A percentile compares a stretch with the other conserved stretches of the same genome.
Evolutionary conservation across 1,140 invertebrate genomes (phyloP).

Genomic region (Aphis gossypii): DNA sequence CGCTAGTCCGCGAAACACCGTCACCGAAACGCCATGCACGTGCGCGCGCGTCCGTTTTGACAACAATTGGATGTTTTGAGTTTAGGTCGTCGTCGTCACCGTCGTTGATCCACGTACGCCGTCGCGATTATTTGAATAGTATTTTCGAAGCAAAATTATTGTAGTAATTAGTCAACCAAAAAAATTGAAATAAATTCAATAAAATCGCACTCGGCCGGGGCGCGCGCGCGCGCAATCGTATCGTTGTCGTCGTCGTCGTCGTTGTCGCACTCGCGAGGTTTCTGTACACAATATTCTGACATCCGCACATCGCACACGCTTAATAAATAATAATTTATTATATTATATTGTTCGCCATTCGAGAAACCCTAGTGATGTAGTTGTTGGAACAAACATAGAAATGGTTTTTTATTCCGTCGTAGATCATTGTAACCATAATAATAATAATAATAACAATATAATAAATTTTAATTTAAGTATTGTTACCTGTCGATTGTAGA

Average conservation of each 20-base stretch:
- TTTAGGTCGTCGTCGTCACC: not conserved
- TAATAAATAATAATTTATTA: not conserved
- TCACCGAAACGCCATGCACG: not conserved
- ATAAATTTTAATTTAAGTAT: not conserved
- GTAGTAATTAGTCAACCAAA: not conserved
- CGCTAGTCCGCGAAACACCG: conserved; percentile 23
- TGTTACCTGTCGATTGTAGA: conserved; percentile 5
- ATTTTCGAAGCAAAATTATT: not conserved
- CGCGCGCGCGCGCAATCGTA: not conserved
- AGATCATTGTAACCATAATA: not conserved
- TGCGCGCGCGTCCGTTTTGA: not conserved
- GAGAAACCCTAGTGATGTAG: not conserved
- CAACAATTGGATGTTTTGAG: not conserved
- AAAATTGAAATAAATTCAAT: not conserved
- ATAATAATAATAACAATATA: not conserved
- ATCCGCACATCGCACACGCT: not conserved
- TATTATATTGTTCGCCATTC: not conserved
- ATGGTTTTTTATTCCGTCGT: not conserved
- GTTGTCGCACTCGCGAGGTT: not conserved
- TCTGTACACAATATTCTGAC: not conserved
- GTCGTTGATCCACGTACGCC: not conserved
- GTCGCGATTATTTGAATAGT: not conserved
- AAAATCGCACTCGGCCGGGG: not conserved
- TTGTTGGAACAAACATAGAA: not conserved
- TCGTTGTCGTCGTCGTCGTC: no score